phyloP scores from a whole-genome alignment of 2,888 invertebrate genomes.

The Pterobdella sp. region DNA sequence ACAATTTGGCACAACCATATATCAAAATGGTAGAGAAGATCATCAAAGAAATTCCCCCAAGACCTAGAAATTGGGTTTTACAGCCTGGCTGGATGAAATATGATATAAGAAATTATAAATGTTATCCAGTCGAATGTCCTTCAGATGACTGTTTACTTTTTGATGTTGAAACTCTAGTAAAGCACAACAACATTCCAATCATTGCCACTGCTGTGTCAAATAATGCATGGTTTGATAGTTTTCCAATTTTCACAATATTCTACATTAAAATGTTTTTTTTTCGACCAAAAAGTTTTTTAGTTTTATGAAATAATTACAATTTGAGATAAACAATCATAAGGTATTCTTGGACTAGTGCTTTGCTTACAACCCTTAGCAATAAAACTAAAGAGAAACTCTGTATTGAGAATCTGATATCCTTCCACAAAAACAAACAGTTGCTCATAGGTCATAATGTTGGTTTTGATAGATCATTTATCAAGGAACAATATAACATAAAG shows the following conservation, averaged over 20 bases:
- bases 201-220: constrained; percentile 81
- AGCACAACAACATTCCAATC: constrained; percentile 73
- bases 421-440: background rate
- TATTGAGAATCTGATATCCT: background rate
- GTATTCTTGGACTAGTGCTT: constrained; percentile 79
- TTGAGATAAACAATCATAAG: background rate
- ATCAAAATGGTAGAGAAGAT: constrained; percentile 55
- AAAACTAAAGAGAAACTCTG: background rate
- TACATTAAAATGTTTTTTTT: background rate
- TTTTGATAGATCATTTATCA: constrained; percentile 79
- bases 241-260: background rate
- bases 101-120: constrained; percentile 24
- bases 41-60: constrained; percentile 19
- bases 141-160: constrained; percentile 75
- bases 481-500: constrained; percentile 81
- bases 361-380: constrained; percentile 35
- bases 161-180: constrained; percentile 85
- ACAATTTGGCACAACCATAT: constrained; percentile 67
- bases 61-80: constrained; percentile 59
- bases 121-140: constrained; percentile 59
- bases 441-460: constrained; percentile 94
- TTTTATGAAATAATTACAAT: background rate
- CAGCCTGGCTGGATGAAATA: constrained; percentile 50
- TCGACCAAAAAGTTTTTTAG: background rate
- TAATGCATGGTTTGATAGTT: constrained; percentile 77